These are phyloP conservation scores for Eremophila alpestris DNA, from an alignment of 2,797 vertebrate genomes.

Conservation along the genomic window DNA sequence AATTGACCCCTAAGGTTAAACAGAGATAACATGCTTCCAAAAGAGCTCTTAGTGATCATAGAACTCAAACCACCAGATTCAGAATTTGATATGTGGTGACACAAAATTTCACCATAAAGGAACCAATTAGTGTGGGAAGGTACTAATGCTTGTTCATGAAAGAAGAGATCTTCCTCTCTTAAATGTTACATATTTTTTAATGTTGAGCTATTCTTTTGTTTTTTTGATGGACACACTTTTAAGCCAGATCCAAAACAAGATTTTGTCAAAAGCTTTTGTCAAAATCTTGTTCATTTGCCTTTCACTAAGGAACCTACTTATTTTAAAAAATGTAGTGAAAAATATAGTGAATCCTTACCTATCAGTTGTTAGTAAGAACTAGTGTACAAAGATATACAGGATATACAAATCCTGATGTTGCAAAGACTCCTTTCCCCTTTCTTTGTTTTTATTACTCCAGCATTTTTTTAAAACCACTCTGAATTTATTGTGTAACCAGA, in stretches of 20 bases:
- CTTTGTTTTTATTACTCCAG: background rate
- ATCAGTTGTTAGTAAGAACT: background rate
- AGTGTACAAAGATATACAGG: background rate
- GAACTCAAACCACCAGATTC: background rate
- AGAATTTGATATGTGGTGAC: background rate
- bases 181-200: background rate
- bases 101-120: background rate
- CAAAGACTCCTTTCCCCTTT: accelerated
- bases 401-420: background rate
- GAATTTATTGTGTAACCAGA: background rate
- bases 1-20: background rate
- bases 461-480: background rate
- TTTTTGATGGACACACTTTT: background rate
- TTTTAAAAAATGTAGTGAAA: background rate
- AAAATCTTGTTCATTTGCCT: background rate
- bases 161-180: background rate
- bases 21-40: background rate
- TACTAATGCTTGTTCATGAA: background rate
- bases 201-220: accelerated
- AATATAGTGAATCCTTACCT: background rate
- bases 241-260: background rate
- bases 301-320: background rate
- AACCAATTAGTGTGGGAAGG: accelerated
- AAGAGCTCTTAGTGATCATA: background rate
- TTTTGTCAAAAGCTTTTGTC: background rate